These are phyloP conservation scores for Vultur gryphus DNA, from an alignment of 2,797 vertebrate species.

Conservation along the genomic window DNA sequence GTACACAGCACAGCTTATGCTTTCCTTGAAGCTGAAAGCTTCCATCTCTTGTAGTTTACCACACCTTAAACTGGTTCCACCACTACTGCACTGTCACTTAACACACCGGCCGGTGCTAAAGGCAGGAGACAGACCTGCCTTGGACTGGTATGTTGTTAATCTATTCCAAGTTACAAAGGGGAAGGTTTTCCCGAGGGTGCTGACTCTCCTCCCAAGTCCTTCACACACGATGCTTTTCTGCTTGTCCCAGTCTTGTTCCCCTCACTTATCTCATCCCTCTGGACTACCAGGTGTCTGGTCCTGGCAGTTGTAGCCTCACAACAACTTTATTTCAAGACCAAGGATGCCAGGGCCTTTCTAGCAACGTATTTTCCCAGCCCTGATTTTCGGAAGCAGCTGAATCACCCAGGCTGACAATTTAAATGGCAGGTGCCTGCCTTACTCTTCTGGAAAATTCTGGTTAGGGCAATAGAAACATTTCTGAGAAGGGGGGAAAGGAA, in stretches of 20 bases:
- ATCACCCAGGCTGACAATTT: background rate
- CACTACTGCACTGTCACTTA: background rate
- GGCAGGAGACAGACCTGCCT: background rate
- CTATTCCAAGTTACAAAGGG: background rate
- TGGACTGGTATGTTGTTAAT: background rate
- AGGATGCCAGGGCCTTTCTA: background rate
- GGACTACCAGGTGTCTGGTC: background rate
- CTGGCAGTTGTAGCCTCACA: background rate
- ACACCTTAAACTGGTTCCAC: constrained; percentile 29
- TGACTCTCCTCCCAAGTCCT: background rate
- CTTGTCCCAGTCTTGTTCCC: background rate
- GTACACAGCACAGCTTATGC: background rate
- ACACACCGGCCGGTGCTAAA: background rate
- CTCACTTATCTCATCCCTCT: background rate
- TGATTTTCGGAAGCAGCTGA: background rate
- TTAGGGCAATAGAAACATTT: background rate
- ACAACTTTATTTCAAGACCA: background rate
- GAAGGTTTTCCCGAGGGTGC: background rate
- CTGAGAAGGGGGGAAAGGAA: background rate
- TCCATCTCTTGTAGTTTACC: background rate
- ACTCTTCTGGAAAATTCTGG: background rate
- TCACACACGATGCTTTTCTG: background rate
- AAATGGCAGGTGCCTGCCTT: background rate
- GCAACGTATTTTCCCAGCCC: background rate
- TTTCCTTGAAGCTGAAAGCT: background rate